Conservation (phyloP, 2,113 vertebrate genomes). For the Donacobius atricapilla region DNA sequence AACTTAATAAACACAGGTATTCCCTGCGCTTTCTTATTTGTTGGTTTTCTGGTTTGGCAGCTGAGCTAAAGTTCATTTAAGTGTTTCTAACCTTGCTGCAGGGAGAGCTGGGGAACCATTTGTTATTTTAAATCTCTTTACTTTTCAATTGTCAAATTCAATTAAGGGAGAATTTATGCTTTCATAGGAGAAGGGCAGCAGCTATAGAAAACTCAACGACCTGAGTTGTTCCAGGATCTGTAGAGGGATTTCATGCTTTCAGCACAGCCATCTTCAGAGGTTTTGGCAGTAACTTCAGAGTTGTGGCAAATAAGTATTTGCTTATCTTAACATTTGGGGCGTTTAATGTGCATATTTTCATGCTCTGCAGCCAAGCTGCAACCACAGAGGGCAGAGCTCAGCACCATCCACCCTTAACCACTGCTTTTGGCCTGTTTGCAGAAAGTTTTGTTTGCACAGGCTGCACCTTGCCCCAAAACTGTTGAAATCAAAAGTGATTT, state of each 20-base stretch:
- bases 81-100: conserved; percentile 43
- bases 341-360: background rate
- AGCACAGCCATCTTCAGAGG: conserved; percentile 2
- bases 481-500: background rate
- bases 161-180: conserved; percentile 44
- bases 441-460: background rate
- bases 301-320: background rate
- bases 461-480: background rate
- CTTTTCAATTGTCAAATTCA: conserved; percentile 67
- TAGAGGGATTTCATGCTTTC: conserved; percentile 38
- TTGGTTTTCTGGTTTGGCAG: conserved; percentile 22
- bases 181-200: background rate
- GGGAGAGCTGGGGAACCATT: conserved; percentile 49
- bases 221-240: background rate
- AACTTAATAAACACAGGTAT: background rate
- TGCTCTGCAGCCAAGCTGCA: background rate
- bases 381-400: background rate
- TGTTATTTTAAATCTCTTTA: conserved; percentile 64
- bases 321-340: background rate
- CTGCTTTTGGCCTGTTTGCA: background rate
- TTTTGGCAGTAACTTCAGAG: conserved; percentile 22
- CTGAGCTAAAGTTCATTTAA: conserved; percentile 47
- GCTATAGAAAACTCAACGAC: background rate
- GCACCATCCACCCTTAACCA: background rate
- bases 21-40: background rate